These are phyloP conservation scores for Unio delphinus DNA, from an alignment of 2,888 invertebrate genomes.

Conservation along the genomic window DNA sequence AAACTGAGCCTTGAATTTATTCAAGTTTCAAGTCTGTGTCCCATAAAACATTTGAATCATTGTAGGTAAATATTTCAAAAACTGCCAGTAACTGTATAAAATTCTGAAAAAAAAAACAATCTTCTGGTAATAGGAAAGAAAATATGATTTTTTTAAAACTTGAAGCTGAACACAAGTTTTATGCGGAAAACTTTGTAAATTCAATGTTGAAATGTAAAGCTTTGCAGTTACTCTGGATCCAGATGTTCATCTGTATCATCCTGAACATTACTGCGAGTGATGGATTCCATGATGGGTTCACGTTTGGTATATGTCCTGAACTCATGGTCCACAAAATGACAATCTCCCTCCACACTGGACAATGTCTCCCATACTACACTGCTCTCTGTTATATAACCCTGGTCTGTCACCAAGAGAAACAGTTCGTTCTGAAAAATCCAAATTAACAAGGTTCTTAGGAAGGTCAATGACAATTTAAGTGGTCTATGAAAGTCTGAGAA, in stretches of 20 bases:
- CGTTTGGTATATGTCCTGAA: conserved; percentile 71
- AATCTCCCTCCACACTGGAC: conserved; percentile 75
- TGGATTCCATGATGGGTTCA: conserved; percentile 40
- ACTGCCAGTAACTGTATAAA: no score
- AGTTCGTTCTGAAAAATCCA: conserved; percentile 71
- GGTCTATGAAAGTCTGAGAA: no score
- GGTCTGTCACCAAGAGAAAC: conserved; percentile 75
- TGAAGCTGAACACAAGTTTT: background rate
- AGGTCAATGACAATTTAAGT: no score
- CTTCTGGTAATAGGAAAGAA: background rate
- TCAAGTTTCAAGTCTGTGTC: no score
- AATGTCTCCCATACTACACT: conserved; percentile 76
- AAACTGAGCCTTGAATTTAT: background rate
- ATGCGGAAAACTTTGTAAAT: background rate
- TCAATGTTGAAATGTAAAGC: background rate
- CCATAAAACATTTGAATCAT: no score
- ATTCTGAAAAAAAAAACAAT: no score
- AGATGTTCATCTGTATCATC: conserved; percentile 71
- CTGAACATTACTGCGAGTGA: conserved; percentile 43
- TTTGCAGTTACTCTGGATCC: conserved; percentile 72
- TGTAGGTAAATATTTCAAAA: no score
- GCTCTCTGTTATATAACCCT: conserved; percentile 74
- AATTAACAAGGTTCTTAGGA: no score
- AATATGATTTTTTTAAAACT: background rate
- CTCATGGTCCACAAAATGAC: conserved; percentile 74